phyloP scores from a whole-genome alignment of 2,113 vertebrate genomes.

The Myotis yumanensis region DNA sequence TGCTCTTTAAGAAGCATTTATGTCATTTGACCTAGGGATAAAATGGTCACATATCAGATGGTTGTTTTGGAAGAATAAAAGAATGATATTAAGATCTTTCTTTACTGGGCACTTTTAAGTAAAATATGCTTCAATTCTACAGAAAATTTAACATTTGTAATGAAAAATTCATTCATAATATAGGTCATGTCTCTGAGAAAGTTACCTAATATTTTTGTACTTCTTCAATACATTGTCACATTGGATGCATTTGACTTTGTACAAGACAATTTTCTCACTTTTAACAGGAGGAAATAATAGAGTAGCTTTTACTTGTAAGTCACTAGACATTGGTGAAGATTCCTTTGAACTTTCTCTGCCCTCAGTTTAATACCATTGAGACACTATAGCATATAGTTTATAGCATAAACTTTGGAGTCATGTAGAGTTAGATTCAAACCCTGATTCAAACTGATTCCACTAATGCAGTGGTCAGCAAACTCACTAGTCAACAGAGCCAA shows the following conservation, averaged over 20 bases:
- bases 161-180: constrained; percentile 48
- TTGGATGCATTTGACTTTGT: not conserved
- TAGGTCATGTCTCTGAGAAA: not conserved
- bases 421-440: not conserved
- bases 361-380: not conserved
- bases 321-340: not conserved
- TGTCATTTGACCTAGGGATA: not conserved
- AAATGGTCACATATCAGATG: not conserved
- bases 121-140: not conserved
- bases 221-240: not conserved
- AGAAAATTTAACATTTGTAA: not conserved
- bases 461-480: too few species aligned
- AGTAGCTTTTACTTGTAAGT: not conserved
- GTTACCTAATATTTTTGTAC: not conserved
- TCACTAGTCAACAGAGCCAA: too few species aligned
- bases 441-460: not conserved
- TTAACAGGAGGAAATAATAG: constrained; percentile 1
- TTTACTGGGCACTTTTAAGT: not conserved
- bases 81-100: not conserved
- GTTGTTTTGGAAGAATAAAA: not conserved
- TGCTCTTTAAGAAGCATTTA: constrained; percentile 17
- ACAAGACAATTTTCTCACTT: not conserved
- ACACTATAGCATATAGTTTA: not conserved
- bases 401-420: not conserved
- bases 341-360: not conserved